A percentile compares a stretch with the other conserved stretches of the same genome.
Conservation (phyloP, 2,113 vertebrate genomes). For the Dolichotis patagonum region DNA sequence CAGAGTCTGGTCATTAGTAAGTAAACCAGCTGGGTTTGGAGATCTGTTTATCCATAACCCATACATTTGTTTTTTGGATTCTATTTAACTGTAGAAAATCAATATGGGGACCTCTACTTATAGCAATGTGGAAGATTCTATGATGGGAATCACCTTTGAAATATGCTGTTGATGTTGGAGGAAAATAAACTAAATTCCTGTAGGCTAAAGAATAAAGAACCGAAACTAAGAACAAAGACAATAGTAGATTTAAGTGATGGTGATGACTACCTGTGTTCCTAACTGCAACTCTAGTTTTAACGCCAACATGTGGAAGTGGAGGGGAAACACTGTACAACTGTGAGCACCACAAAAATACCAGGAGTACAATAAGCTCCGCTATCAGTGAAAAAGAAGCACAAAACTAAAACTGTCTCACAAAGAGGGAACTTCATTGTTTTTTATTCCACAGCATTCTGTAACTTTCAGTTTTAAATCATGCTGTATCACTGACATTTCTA, state of each 20-base stretch:
- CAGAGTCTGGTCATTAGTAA: not conserved
- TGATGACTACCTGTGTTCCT: not conserved
- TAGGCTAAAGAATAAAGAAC: not conserved
- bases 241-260: not conserved
- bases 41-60: not conserved
- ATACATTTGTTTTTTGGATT: not conserved
- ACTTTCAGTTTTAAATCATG: not conserved
- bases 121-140: not conserved
- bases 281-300: not conserved
- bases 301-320: not conserved
- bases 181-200: not conserved
- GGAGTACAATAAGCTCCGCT: rapidly evolving
- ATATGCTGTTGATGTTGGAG: not conserved
- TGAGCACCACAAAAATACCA: not conserved
- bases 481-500: not conserved
- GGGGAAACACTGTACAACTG: not conserved
- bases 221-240: not conserved
- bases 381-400: not conserved
- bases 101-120: not conserved
- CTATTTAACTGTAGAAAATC: not conserved
- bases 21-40: not conserved
- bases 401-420: not conserved
- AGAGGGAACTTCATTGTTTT: not conserved
- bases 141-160: not conserved
- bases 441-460: not conserved